Evolutionary conservation across 2,888 invertebrate genomes (phyloP), one percentile per base, ranked within the genome.

Genomic region (Kuschelorhynchus macadamiae): DNA sequence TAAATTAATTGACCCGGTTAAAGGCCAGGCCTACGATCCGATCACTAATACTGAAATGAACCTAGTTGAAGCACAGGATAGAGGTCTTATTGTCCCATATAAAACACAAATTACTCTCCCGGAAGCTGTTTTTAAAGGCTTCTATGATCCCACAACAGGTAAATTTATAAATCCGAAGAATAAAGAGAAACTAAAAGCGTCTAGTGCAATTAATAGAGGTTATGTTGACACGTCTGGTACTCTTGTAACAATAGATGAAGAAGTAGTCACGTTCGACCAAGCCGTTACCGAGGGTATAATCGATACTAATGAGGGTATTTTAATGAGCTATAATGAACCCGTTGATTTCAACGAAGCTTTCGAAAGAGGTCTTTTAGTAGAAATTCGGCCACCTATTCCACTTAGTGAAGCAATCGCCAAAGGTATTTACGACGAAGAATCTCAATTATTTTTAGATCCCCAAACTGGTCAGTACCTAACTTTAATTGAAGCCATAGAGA

Each of bases 111-210:
- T 94, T 71, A 93, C 93, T 67, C 85, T 96, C 21, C 93, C 94
- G 0, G 95, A 95, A 84, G 96, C 96, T 1, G 91, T 96, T n/a
- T 92, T 92, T 78, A 92, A 93, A 83, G 95, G 95, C n/a, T 89
- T 93, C 71, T 96, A 95, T 79, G 94, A 97, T 85, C 91, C 93
- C 0, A 88, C 89, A 76, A 91, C 92, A 32, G 95, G 96, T 47
- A 90, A 92, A 78, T 93, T 95, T 79, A 91, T 91, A 33, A 92
- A 92, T 80, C 91, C 93, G 1, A 88, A 90, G 76, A 92, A 91
- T n/a, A 90, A 91, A 75, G 92, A 93, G 81, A 91, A 92, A 80
- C 83, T 95, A 69, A 90, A 91, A 72, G 91, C 94, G 55, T 92
- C 94, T 82, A 90, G 92, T 76, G 96, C 96, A 59, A 92, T 96